Evolutionary conservation across 2,797 vertebrate genomes (phyloP), one percentile per base, ranked within the genome.

Genomic region (Thalassophryne amazonica): DNA sequence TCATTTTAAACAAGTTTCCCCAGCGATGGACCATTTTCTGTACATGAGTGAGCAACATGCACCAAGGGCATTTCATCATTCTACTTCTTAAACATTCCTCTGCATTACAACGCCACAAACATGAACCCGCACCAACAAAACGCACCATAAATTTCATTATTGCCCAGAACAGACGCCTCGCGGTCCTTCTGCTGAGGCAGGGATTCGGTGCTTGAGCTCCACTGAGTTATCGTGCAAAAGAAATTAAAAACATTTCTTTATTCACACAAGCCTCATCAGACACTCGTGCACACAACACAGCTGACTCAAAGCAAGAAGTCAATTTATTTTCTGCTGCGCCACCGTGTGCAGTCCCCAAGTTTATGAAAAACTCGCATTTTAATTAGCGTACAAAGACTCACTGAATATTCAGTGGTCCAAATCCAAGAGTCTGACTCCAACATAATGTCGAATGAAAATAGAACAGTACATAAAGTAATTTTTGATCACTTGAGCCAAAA

Each of bases 391-490:
- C 80, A 85, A 81, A 82, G 77, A 80, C 66, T 74, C 37, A 25
- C 76, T 86, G 85, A 84, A 88, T 88, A 88, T 88, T 85, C 80
- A 87, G 61, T 60, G 64, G 81, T 83, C 80, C 77, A 76, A 9
- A 83, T 69, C 65, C 31, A 68, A n/a, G 60, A 36, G 75, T 64
- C 62, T 81, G 54, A 49, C 80, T 78, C 54, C 32, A 59, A 54
- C 69, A 78, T 73, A 70, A 67, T 74, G 43, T 54, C 60, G 52
- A 61, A 51, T 67, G 60, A 54, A 85, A 84, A 82, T 51, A 69
- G 49, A 79, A 57, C 41, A 63, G 69, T 27, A 36, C 51, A 67
- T 46, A 73, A 60, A 24, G 60, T 46, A 53, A 55, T 49, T 62
- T 73, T 53, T 73, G 51, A 80, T 76, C 52, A 76, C 47, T 48